phyloP scores from a whole-genome alignment of 2,888 invertebrate genomes.

The Drosophila anomalipes region DNA sequence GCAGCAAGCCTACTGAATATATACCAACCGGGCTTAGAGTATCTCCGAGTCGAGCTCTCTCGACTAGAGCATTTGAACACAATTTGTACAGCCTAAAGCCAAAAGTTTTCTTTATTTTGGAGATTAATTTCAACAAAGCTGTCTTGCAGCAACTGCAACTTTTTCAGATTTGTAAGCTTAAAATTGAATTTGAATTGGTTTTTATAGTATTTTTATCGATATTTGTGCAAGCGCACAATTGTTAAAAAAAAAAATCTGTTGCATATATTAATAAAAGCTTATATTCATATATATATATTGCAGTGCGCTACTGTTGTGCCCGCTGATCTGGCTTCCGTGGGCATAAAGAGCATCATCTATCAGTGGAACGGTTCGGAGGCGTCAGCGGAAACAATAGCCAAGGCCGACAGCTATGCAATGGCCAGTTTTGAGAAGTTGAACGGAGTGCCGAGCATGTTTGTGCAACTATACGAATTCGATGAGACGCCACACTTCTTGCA shows the following conservation, averaged over 20 bases:
- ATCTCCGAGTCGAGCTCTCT: too few species aligned
- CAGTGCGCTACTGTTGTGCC: slow-evolving; percentile 78
- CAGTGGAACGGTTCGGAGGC: slow-evolving; percentile 84
- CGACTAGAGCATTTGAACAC: not conserved
- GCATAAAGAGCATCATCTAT: slow-evolving; percentile 84
- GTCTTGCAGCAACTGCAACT: not conserved
- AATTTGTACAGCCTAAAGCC: not conserved
- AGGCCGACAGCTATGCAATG: slow-evolving; percentile 78
- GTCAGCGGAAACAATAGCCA: slow-evolving; percentile 70
- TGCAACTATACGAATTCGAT: slow-evolving; percentile 94
- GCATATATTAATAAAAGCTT: slow-evolving; percentile 6
- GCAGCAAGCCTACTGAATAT: not conserved
- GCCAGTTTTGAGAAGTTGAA: slow-evolving; percentile 78
- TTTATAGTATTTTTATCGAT: not conserved
- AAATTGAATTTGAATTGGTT: slow-evolving; percentile 15
- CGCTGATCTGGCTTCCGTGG: slow-evolving; percentile 76
- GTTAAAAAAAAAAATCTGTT: not conserved
- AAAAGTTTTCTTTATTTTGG: not conserved
- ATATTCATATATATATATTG: not conserved
- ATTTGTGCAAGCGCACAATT: not conserved
- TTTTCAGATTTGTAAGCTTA: not conserved
- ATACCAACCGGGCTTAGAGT: not conserved
- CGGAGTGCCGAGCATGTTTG: slow-evolving; percentile 84
- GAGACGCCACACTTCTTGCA: slow-evolving; percentile 97
- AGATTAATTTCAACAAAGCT: not conserved